Base-by-base conservation (phyloP, 1,140 invertebrate genomes). In the Drosophila serrata region DNA sequence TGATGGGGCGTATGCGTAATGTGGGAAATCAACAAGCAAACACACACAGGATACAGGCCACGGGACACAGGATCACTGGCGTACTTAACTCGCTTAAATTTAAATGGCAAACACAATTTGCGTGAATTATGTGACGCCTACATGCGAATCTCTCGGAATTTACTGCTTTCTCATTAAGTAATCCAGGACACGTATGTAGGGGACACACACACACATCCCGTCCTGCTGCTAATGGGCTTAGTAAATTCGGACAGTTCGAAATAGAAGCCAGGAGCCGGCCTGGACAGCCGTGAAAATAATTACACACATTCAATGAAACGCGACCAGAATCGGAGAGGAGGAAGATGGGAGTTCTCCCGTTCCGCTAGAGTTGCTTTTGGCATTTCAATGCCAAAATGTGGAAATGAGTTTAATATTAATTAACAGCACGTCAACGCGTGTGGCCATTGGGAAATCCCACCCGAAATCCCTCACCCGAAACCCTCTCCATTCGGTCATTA, bases 341-440 rank as follows among this genome's bases (percentile, higher is more conserved):
- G 12, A 58, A 7, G 6, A 12, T 13, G 24, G 24, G 24, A 3
- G 24, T 11, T 4, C 45, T 24, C 19, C 22, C 7, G 40, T 15
- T 9, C 22, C 31, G 13, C 4, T 27, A n/a, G 40, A 19, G 40
- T 43, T 78, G 82, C 81, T 87, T 57, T 53, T 80, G 84, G 76
- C 80, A 80, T 90, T 84, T 82, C 82, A 81, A 81, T 85, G 82
- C 60, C 69, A 51, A 43, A 49, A 59, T 79, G 79, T 78, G 68
- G 69, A 90, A 88, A 90, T 81, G 77, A 80, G 78, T 88, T 90
- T 75, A 90, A 85, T 75, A 90, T 85, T 88, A 88, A 88, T 88
- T 88, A 88, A 75, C 74, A 79, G 79, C 48, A 60, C 75, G 82
- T 70, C 70, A 79, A 74, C 74, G 75, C 57, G 31, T 49, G 51